Evolutionary conservation across 1,140 invertebrate species (phyloP).

Genomic region (Drosophila pseudoobscura): DNA sequence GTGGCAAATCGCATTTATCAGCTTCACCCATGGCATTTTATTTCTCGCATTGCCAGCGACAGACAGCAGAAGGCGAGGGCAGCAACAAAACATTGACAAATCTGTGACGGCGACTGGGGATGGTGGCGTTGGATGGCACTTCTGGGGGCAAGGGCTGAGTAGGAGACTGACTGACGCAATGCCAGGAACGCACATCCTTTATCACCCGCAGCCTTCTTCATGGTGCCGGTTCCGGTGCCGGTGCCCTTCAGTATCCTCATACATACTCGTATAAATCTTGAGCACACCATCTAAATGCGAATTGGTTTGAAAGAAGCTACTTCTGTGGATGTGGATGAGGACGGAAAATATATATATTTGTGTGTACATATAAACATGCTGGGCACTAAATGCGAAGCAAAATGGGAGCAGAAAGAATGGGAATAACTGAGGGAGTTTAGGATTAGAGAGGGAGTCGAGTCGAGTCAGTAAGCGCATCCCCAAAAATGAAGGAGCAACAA

Average conservation of each 20-base stretch:
- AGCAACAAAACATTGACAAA: slow-evolving; percentile 55
- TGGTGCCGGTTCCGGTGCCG: no score
- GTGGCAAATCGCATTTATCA: slow-evolving; percentile 76
- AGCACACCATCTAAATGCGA: slow-evolving; percentile 64
- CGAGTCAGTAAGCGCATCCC: neutral
- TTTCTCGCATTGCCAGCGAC: slow-evolving; percentile 50
- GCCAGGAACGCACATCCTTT: slow-evolving; percentile 61
- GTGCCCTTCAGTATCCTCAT: neutral
- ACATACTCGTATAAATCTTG: slow-evolving; percentile 58
- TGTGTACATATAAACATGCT: neutral
- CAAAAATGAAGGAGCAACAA: slow-evolving; percentile 58
- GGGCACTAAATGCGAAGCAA: slow-evolving; percentile 63
- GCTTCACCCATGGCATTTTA: slow-evolving; percentile 70
- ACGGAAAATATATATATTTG: neutral
- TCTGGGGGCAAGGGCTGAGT: neutral
- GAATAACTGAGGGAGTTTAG: neutral
- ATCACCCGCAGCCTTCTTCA: slow-evolving; percentile 13
- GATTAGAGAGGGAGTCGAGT: neutral
- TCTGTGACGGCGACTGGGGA: slow-evolving; percentile 43
- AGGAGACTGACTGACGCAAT: slow-evolving; percentile 30
- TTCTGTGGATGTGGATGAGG: slow-evolving; percentile 20
- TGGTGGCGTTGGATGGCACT: neutral
- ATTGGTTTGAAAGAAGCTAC: slow-evolving; percentile 46
- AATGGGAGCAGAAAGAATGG: slow-evolving; percentile 50
- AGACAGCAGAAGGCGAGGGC: no score